These are phyloP conservation scores for Xiphydria camelus DNA, from an alignment of 2,888 invertebrate species.

Conservation along the genomic window DNA sequence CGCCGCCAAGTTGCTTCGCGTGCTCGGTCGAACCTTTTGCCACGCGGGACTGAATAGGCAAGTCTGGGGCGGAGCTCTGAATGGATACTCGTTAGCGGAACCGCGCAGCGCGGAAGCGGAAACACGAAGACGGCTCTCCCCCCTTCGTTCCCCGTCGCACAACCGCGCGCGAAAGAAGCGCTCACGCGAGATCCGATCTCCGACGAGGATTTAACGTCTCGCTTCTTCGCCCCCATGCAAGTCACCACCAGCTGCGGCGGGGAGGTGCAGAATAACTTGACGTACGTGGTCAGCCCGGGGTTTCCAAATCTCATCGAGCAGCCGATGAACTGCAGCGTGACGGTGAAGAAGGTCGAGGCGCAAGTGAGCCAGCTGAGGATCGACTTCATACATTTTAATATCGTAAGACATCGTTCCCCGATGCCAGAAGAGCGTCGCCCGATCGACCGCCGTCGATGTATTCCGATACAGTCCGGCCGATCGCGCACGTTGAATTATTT, in stretches of 20 bases:
- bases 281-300: slow-evolving; percentile 80
- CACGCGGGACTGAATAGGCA: slow-evolving; percentile 19
- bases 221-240: slow-evolving; percentile 39
- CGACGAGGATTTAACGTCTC: background rate
- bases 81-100: slow-evolving; percentile 34
- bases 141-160: no score
- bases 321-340: slow-evolving; percentile 71
- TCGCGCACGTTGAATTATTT: no score
- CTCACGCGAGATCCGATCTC: no score
- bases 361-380: slow-evolving; percentile 82
- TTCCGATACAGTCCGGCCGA: no score
- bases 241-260: slow-evolving; percentile 77
- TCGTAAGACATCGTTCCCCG: no score
- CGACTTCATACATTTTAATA: slow-evolving; percentile 81
- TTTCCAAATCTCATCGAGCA: slow-evolving; percentile 77
- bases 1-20: slow-evolving; percentile 30
- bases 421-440: no score
- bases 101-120: background rate
- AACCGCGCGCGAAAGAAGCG: no score
- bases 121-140: no score
- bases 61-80: slow-evolving; percentile 31
- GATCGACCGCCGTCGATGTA: no score
- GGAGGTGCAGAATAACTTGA: slow-evolving; percentile 75
- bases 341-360: slow-evolving; percentile 74
- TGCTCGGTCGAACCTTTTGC: slow-evolving; percentile 37